Evolutionary conservation across 35 echinoderm and acorn worm genomes (phyloP).

Genomic region (Apostichopus japonicus): DNA sequence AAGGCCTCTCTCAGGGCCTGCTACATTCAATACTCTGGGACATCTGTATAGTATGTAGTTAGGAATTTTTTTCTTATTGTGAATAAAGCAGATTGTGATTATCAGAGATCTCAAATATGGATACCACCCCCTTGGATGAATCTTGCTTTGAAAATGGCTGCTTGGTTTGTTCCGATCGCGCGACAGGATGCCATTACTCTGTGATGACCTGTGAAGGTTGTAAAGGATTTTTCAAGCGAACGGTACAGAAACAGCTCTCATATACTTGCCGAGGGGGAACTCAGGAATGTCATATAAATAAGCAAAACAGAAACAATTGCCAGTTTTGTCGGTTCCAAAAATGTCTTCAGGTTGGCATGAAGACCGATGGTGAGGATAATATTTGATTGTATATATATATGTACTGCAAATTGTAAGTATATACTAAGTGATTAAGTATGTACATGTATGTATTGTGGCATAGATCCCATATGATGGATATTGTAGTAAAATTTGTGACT

Average conservation of each 20-base stretch:
- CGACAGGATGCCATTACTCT: conserved; percentile 81
- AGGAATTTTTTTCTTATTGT: no score
- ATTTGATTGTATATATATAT: no score
- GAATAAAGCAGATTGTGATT: no score
- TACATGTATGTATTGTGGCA: no score
- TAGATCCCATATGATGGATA: no score
- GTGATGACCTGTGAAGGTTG: conserved; percentile 82
- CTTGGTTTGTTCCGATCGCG: conserved; percentile 70
- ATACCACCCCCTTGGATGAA: background rate
- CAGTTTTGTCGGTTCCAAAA: conserved; percentile 87
- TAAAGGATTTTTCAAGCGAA: conserved; percentile 92
- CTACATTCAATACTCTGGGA: no score
- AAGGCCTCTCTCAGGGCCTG: no score
- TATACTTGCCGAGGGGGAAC: conserved; percentile 59
- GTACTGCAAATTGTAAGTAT: no score
- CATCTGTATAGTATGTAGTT: no score
- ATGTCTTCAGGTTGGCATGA: conserved; percentile 82
- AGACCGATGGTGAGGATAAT: conserved; percentile 67
- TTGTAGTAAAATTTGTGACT: no score
- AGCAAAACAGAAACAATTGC: conserved; percentile 71
- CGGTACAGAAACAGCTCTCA: conserved; percentile 83
- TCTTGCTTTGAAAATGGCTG: conserved; percentile 7
- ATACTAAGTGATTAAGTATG: no score
- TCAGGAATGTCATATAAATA: conserved; percentile 52
- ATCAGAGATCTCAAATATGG: background rate